These are phyloP conservation scores for Formica aserva DNA, from an alignment of 2,888 invertebrate genomes.

Conservation along the genomic window DNA sequence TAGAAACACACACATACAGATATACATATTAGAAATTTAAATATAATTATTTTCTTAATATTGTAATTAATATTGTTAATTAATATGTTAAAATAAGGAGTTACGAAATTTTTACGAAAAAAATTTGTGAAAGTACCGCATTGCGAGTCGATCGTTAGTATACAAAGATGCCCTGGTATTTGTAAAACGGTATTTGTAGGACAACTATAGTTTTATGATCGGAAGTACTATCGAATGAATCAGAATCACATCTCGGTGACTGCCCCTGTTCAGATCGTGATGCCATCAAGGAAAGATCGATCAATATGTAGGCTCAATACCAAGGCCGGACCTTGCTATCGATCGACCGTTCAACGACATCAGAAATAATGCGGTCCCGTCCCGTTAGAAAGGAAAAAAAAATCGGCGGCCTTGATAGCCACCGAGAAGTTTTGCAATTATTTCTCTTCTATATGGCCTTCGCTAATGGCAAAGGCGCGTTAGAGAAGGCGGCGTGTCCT, in stretches of 20 bases:
- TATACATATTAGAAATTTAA: not conserved
- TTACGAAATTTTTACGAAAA: not conserved
- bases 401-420: slow-evolving; percentile 56
- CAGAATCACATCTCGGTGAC: slow-evolving; percentile 17
- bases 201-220: not conserved
- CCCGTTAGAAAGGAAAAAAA: slow-evolving; percentile 44
- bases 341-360: slow-evolving; percentile 52
- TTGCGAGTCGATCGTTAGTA: not conserved
- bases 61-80: not conserved
- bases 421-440: slow-evolving; percentile 65
- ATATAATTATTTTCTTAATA: not conserved
- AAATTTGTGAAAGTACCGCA: not conserved
- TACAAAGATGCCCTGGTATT: not conserved
- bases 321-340: slow-evolving; percentile 48
- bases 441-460: slow-evolving; percentile 47
- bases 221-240: not conserved
- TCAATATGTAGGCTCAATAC: slow-evolving; percentile 38
- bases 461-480: slow-evolving; percentile 67
- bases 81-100: not conserved
- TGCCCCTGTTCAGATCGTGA: slow-evolving; percentile 17
- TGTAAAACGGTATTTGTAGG: not conserved
- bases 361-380: slow-evolving; percentile 25
- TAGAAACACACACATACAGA: not conserved
- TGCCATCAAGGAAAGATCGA: not conserved
- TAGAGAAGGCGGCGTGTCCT: slow-evolving; percentile 66